These are phyloP conservation scores for Cirrhinus molitorella DNA, from an alignment of 2,797 vertebrate species.

Conservation along the genomic window DNA sequence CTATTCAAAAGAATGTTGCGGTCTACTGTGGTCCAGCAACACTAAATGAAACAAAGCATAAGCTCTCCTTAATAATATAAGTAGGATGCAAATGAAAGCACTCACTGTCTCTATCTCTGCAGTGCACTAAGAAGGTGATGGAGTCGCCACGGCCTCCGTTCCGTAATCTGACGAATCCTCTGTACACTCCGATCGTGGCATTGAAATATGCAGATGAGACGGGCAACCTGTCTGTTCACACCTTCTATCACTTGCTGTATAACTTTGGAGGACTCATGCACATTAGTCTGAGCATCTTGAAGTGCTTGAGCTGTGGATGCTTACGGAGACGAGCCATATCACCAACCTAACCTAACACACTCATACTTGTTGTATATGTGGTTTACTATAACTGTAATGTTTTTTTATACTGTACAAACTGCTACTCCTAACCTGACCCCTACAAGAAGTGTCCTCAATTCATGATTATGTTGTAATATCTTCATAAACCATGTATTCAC, in stretches of 20 bases:
- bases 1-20: neutral
- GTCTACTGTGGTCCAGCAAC: neutral
- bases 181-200: constrained; percentile 77
- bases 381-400: too few species aligned
- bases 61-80: neutral
- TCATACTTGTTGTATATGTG: neutral
- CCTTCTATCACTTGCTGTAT: constrained; percentile 84
- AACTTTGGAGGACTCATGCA: constrained; percentile 80
- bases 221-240: constrained; percentile 74
- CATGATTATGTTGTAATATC: too few species aligned
- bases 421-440: too few species aligned
- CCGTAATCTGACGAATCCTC: constrained; percentile 75
- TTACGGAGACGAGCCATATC: constrained; percentile 73
- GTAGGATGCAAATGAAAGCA: neutral
- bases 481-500: neutral
- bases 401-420: too few species aligned
- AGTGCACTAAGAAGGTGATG: constrained; percentile 78
- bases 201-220: constrained; percentile 83
- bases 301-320: constrained; percentile 78
- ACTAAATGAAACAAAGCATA: neutral
- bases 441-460: too few species aligned
- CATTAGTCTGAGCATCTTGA: constrained; percentile 75
- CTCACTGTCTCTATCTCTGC: constrained; percentile 21
- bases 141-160: constrained; percentile 73
- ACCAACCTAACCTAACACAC: constrained; percentile 64